Conservation (phyloP, 2,113 vertebrate genomes). For the Cathartes aura region DNA sequence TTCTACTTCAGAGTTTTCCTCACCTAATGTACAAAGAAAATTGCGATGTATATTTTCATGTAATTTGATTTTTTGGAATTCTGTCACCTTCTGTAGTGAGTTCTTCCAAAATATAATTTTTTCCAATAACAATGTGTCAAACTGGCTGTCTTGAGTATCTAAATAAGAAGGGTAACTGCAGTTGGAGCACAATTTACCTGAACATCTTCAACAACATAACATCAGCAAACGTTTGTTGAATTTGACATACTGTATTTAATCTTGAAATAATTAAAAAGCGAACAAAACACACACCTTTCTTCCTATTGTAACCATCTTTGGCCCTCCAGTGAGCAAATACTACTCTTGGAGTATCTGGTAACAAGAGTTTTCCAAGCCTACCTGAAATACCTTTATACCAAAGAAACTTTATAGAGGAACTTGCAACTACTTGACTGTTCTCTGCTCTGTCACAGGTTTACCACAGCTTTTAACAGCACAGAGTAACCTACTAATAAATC, state of each 20-base stretch:
- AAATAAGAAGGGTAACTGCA: slow-evolving; percentile 27
- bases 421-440: not conserved
- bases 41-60: slow-evolving; percentile 99
- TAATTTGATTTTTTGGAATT: slow-evolving; percentile 93
- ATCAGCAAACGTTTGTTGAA: not conserved
- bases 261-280: not conserved
- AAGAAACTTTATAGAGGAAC: not conserved
- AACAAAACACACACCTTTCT: not conserved
- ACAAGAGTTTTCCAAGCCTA: not conserved
- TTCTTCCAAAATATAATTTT: slow-evolving; percentile 98
- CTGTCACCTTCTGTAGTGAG: slow-evolving; percentile 96
- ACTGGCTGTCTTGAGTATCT: slow-evolving; percentile 73
- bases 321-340: not conserved
- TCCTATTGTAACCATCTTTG: not conserved
- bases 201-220: not conserved
- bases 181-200: not conserved
- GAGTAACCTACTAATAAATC: not conserved
- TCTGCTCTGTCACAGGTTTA: not conserved
- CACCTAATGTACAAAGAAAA: slow-evolving; percentile 97
- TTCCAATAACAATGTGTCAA: slow-evolving; percentile 87
- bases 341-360: not conserved
- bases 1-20: slow-evolving; percentile 83
- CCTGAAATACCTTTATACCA: not conserved
- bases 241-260: not conserved
- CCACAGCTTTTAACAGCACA: not conserved